phyloP scores from a whole-genome alignment of 2,888 invertebrate species.

The Dolomedes plantarius region DNA sequence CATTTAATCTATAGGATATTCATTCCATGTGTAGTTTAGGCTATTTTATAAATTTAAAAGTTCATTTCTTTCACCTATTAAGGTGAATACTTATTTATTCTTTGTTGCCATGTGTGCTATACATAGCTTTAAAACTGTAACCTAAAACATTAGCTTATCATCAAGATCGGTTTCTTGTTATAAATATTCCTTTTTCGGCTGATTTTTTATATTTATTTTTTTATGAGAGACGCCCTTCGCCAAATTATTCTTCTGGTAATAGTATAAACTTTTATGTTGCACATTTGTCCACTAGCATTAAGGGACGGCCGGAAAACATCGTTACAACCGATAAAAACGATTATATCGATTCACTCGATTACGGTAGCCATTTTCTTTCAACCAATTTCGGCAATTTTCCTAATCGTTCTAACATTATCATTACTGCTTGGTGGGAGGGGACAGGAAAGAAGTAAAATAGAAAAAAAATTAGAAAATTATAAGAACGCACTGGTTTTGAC shows the following conservation, averaged over 20 bases:
- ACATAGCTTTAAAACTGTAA: too few relatives aligned
- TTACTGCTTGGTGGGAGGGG: slow-evolving; percentile 22
- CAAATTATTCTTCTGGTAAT: background rate
- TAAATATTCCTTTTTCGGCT: too few relatives aligned
- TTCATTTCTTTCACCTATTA: too few relatives aligned
- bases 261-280: background rate
- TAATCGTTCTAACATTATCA: slow-evolving; percentile 66
- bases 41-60: too few relatives aligned
- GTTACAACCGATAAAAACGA: slow-evolving; percentile 31
- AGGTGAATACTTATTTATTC: too few relatives aligned
- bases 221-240: slow-evolving; percentile 9
- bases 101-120: too few relatives aligned
- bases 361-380: slow-evolving; percentile 38
- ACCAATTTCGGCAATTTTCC: slow-evolving; percentile 67
- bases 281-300: background rate
- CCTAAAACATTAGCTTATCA: too few relatives aligned
- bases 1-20: too few relatives aligned
- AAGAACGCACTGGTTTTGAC: background rate
- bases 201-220: too few relatives aligned
- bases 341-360: slow-evolving; percentile 37
- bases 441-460: background rate
- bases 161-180: too few relatives aligned
- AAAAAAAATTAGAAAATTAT: background rate
- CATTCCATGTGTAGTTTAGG: too few relatives aligned
- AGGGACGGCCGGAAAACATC: background rate